Conservation (phyloP, 2,113 vertebrate genomes). For the Tachuris rubrigastra region DNA sequence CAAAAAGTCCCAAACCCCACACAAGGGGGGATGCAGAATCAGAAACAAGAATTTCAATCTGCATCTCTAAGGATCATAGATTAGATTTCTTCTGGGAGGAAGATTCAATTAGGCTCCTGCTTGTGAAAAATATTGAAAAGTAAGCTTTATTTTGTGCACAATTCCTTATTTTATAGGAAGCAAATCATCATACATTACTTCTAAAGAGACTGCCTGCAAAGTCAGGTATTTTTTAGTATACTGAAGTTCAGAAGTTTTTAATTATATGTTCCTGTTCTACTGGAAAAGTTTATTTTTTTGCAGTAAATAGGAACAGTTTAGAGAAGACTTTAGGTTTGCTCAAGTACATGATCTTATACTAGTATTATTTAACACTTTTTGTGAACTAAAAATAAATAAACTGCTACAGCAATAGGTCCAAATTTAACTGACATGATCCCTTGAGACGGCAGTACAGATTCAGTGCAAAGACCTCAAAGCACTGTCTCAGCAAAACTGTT, state of each 20-base stretch:
- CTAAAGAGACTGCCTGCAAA: neutral
- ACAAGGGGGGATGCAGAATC: neutral
- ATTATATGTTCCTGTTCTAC: neutral
- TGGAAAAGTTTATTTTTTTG: neutral
- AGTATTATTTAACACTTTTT: neutral
- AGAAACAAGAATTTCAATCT: neutral
- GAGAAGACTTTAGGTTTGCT: neutral
- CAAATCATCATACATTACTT: neutral
- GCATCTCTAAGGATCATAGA: neutral
- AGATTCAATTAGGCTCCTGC: neutral
- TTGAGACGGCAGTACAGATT: neutral
- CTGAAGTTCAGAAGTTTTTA: constrained; percentile 3
- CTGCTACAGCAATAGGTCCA: neutral
- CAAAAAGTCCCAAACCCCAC: neutral
- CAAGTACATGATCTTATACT: neutral
- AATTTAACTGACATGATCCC: neutral
- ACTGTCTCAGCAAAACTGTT: neutral
- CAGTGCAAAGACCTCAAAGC: neutral
- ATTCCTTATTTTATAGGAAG: neutral
- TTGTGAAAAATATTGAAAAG: neutral
- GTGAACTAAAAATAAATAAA: neutral
- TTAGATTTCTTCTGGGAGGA: neutral
- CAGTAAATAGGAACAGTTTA: neutral
- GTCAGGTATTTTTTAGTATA: neutral
- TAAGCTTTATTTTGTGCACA: neutral